These are phyloP conservation scores for Sparidentex hasta DNA, from an alignment of 2,797 vertebrate genomes.

Conservation along the genomic window DNA sequence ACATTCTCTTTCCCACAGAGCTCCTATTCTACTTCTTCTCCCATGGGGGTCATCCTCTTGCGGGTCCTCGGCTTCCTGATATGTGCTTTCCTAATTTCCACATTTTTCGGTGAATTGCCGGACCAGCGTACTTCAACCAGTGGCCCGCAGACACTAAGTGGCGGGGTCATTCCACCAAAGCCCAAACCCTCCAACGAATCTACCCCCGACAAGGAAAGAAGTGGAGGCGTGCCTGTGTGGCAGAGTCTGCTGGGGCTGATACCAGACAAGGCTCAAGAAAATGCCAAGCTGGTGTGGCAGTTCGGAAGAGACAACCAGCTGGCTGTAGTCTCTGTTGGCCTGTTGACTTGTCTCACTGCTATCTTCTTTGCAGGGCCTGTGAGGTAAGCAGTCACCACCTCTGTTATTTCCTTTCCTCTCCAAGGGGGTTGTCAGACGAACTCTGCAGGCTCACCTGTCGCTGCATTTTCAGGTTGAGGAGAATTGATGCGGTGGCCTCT, in stretches of 20 bases:
- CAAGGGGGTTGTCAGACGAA: rapidly evolving
- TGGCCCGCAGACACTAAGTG: conserved; percentile 56
- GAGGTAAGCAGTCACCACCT: conserved; percentile 82
- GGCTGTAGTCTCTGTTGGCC: conserved; percentile 86
- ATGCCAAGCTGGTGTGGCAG: conserved; percentile 83
- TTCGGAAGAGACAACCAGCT: conserved; percentile 90
- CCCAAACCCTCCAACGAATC: conserved; percentile 66
- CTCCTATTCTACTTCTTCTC: conserved; percentile 83
- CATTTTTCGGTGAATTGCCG: conserved; percentile 78
- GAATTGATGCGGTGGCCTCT: conserved; percentile 92
- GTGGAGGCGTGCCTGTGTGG: conserved; percentile 75
- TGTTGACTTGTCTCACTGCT: conserved; percentile 91
- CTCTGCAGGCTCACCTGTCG: not conserved
- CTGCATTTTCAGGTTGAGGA: conserved; percentile 87
- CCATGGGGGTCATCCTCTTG: conserved; percentile 88
- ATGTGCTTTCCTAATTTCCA: conserved; percentile 88
- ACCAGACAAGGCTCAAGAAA: conserved; percentile 82
- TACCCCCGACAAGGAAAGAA: conserved; percentile 27
- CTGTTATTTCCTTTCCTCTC: not conserved
- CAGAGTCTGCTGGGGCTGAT: conserved; percentile 85
- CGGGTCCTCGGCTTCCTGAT: conserved; percentile 91
- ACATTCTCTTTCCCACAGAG: conserved; percentile 81
- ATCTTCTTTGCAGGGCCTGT: conserved; percentile 91
- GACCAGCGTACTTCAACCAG: conserved; percentile 59
- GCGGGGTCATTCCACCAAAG: conserved; percentile 63